phyloP scores from a whole-genome alignment of 2,797 vertebrate genomes.

The Phoebastria nigripes region DNA sequence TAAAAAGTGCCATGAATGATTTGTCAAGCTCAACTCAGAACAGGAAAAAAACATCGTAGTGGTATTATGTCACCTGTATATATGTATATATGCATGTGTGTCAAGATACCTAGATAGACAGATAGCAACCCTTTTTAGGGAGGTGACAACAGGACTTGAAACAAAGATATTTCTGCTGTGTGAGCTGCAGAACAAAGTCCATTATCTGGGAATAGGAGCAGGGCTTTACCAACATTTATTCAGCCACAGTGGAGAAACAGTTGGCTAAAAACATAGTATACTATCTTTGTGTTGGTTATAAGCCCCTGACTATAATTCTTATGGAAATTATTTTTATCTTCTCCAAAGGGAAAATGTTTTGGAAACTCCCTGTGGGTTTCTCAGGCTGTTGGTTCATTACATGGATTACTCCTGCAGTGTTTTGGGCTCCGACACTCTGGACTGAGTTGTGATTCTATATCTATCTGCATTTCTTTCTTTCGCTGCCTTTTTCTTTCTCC shows the following conservation, averaged over 20 bases:
- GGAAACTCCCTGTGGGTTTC: constrained; percentile 30
- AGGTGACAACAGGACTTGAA: background rate
- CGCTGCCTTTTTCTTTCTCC: background rate
- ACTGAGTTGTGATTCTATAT: background rate
- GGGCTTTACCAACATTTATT: constrained; percentile 15
- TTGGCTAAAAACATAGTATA: background rate
- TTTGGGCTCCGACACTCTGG: background rate
- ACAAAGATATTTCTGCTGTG: background rate
- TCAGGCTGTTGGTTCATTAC: background rate
- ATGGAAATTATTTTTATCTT: constrained; percentile 50
- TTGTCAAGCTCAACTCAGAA: background rate
- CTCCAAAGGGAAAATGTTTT: constrained; percentile 29
- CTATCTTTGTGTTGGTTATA: background rate
- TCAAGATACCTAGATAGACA: background rate
- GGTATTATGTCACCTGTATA: background rate
- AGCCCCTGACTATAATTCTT: constrained; percentile 1
- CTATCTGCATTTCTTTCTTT: constrained; percentile 33
- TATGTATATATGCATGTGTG: background rate
- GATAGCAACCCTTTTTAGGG: background rate
- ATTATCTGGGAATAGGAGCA: background rate
- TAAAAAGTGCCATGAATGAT: background rate
- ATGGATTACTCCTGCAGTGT: constrained; percentile 20
- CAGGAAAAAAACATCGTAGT: background rate
- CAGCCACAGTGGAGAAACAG: background rate
- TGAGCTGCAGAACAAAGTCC: background rate